Evolutionary conservation across 2,888 invertebrate genomes (phyloP), one percentile per base, ranked within the genome.

Genomic region (Bruchidius siliquastri): DNA sequence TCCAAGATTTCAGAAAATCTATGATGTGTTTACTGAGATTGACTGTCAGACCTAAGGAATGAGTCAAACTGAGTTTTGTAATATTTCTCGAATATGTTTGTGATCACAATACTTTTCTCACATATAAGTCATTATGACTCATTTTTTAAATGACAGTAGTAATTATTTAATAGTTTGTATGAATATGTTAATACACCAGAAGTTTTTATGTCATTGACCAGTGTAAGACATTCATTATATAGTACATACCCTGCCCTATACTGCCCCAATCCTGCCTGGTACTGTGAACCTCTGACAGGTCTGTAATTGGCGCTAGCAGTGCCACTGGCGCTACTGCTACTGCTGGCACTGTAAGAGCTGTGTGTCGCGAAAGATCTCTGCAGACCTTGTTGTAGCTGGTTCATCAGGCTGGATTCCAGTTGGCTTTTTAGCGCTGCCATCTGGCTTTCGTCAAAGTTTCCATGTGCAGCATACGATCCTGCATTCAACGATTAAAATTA

Each of bases 301-400:
- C 81, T 77, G 72, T 80, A 82, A 70, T 78, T 80, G 20, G 76
- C 76, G 72, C 76, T 77, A 66, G 79, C 77, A 26, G 76, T 74
- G 69, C 76, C 76, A 67, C 79, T 77, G 66, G 76, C 74, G n/a
- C 32, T 49, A 18, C 49, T 72, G 70, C 78, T 78, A 68, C 79
- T 76, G 22, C 78, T 77, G 67, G 80, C 77, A 30, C 79, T 79
- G 72, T 80, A 82, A 21, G 82, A 81, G 70, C 83, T 82, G 49
- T 81, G 81, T 4, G 79, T 75, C 72, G 82, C 82, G 69, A 80
- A 82, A 18, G 80, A 81, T 74, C 83, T 82, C 72, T 81, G 81
- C 32, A 86, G 74, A 22, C 84, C 85, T 80, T 83, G 82, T 71
- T 84, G 83, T n/a, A 86, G 78, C 77, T 86, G 85, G 68, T 80